These are phyloP conservation scores for Petrophora chlorosata DNA, from an alignment of 2,888 invertebrate species.

Conservation along the genomic window DNA sequence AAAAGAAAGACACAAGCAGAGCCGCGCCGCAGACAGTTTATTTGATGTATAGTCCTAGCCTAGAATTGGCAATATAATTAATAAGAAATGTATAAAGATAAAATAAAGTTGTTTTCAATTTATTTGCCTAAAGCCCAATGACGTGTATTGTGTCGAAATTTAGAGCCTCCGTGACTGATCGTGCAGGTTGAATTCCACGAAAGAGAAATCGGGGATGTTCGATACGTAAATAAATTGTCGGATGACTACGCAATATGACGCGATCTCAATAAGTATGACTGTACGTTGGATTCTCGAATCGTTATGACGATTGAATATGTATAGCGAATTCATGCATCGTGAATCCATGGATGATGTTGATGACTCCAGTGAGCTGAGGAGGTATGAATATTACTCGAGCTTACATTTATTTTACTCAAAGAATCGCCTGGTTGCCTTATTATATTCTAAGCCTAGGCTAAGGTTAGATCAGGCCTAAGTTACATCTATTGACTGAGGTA, in stretches of 20 bases:
- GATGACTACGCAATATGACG: slow-evolving; percentile 1
- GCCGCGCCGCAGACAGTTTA: too few relatives aligned
- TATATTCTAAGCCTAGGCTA: too few relatives aligned
- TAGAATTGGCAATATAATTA: too few relatives aligned
- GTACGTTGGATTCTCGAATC: neutral
- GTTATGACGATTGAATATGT: neutral
- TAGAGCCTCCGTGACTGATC: neutral
- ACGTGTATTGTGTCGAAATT: neutral
- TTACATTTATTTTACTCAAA: too few relatives aligned
- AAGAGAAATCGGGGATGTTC: slow-evolving; percentile 15
- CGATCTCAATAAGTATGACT: neutral
- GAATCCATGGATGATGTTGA: too few relatives aligned
- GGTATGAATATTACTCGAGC: too few relatives aligned
- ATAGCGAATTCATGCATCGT: neutral
- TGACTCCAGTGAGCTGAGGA: neutral
- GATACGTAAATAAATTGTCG: neutral
- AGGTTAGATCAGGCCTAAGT: too few relatives aligned
- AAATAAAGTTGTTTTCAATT: neutral
- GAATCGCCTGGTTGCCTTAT: too few relatives aligned
- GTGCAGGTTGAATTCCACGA: neutral
- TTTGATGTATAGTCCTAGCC: too few relatives aligned
- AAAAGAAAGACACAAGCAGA: too few relatives aligned
- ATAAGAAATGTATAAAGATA: too few relatives aligned
- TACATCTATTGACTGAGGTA: too few relatives aligned
- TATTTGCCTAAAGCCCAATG: neutral